Evolutionary conservation across 2,797 vertebrate genomes (phyloP), one percentile per base, ranked within the genome.

Genomic region (Sebastes vulpes): DNA sequence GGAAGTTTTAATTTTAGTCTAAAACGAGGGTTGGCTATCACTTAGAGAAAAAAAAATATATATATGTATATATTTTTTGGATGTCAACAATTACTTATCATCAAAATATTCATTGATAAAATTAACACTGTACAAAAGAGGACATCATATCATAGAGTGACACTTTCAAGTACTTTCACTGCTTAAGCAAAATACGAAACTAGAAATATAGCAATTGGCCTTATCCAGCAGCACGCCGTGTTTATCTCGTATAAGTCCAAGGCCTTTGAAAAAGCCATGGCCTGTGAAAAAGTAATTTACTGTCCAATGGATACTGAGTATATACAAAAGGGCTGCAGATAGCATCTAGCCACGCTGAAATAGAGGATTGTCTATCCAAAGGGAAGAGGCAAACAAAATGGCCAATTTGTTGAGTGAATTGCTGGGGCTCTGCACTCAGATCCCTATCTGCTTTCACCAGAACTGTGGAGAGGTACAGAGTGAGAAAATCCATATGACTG

Each of bases 391-490:
- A 92, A 91, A 93, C 78, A 88, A 93, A 94, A 87, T 83, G 85
- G 77, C 31, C 82, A 88, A 93, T 93, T 94, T 93, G 86, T 75
- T 78, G 88, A 90, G 77, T 60, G 77, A 91, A 89, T 88, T 87
- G 81, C 78, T 52, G 46, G 63, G 58, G 42, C 74, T 68, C 14
- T 1, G 71, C 72, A 63, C 79, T 81, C 73, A 76, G 87, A 93
- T 89, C 42, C 38, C 70, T 79, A 92, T 92, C 89, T 63, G 76
- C 32, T 87, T 53, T 72, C 52, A 84, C 79, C 77, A 32, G 60
- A 12, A 16, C 59, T 42, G 23, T 23, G 53, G 23, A 1, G 8
- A 32, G 59, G 63, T 59, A 65, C 9, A 26, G 56, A 74, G 56
- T 2, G 58, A 79, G 72, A 84, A 81, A 91, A 82, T 68, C 54